phyloP scores from a whole-genome alignment of 2,113 vertebrate species.

The Rhinolophus sinicus region DNA sequence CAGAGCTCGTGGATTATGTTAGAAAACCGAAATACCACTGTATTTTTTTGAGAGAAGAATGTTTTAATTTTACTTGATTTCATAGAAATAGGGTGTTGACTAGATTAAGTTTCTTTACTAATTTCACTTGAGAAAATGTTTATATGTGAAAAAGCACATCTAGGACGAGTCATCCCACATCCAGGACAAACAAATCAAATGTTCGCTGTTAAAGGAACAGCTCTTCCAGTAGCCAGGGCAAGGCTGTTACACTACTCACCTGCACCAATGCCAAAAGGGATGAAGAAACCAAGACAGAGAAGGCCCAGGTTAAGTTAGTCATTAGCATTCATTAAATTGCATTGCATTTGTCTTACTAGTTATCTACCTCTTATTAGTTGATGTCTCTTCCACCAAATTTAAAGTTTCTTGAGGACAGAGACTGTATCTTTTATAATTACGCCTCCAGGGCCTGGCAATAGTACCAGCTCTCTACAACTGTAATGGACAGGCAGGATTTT shows the following conservation, averaged over 20 bases:
- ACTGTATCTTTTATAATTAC: not conserved
- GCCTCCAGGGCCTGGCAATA: not conserved
- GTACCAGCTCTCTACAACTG: not conserved
- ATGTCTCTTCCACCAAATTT: not conserved
- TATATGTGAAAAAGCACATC: not conserved
- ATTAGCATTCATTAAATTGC: not conserved
- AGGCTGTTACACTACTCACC: no score
- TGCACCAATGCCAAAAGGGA: no score
- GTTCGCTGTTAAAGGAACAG: no score
- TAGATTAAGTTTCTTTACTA: not conserved
- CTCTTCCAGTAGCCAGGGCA: no score
- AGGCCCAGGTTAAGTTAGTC: not conserved
- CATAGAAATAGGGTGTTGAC: not conserved
- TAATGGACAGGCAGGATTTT: not conserved
- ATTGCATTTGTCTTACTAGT: not conserved
- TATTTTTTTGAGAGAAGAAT: not conserved
- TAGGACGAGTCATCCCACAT: not conserved
- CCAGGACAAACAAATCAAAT: no score
- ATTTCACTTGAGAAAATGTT: not conserved
- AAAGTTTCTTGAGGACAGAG: not conserved
- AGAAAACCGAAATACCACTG: no score
- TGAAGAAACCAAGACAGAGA: no score
- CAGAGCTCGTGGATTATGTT: no score
- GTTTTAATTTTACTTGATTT: not conserved
- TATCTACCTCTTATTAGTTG: not conserved